Evolutionary conservation across 2,888 invertebrate genomes (phyloP).

Genomic region (Gnatocerus cornutus): DNA sequence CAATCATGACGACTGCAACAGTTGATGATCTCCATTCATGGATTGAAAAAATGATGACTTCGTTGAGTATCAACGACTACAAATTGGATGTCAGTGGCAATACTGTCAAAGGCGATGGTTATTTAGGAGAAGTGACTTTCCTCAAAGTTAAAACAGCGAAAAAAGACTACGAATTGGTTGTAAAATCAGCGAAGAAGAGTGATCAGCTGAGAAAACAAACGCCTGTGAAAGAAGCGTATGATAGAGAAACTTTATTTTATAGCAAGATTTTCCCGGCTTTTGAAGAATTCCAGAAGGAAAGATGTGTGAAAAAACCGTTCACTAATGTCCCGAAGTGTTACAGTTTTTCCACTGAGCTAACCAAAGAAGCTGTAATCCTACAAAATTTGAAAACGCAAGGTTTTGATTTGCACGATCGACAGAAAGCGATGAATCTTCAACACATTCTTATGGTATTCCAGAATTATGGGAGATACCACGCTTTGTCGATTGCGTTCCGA

Average conservation of each 20-base stretch:
- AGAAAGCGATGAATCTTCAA: slow-evolving; percentile 59
- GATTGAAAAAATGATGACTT: slow-evolving; percentile 54
- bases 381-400: slow-evolving; percentile 57
- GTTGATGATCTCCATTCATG: slow-evolving; percentile 51
- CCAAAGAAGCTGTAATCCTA: slow-evolving; percentile 58
- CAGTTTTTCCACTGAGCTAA: slow-evolving; percentile 52
- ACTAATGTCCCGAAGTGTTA: slow-evolving; percentile 57
- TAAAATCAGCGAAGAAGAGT: slow-evolving; percentile 58
- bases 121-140: slow-evolving; percentile 59
- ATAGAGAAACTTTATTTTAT: slow-evolving; percentile 53
- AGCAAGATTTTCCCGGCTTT: slow-evolving; percentile 56
- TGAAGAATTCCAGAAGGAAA: slow-evolving; percentile 52
- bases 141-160: slow-evolving; percentile 50
- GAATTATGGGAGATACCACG: slow-evolving; percentile 59
- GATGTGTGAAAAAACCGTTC: slow-evolving; percentile 47
- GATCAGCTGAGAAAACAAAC: slow-evolving; percentile 55
- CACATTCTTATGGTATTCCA: slow-evolving; percentile 55
- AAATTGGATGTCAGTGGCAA: slow-evolving; percentile 49
- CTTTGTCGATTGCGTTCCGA: slow-evolving; percentile 56
- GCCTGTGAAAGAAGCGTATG: slow-evolving; percentile 51
- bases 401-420: slow-evolving; percentile 57
- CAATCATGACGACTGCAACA: slow-evolving; percentile 35
- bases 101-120: slow-evolving; percentile 59
- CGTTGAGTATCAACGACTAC: slow-evolving; percentile 44
- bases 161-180: slow-evolving; percentile 54